Evolutionary conservation across 2,888 invertebrate genomes (phyloP), one percentile per base, ranked within the genome.

Genomic region (Sepioteuthis lessoniana): DNA sequence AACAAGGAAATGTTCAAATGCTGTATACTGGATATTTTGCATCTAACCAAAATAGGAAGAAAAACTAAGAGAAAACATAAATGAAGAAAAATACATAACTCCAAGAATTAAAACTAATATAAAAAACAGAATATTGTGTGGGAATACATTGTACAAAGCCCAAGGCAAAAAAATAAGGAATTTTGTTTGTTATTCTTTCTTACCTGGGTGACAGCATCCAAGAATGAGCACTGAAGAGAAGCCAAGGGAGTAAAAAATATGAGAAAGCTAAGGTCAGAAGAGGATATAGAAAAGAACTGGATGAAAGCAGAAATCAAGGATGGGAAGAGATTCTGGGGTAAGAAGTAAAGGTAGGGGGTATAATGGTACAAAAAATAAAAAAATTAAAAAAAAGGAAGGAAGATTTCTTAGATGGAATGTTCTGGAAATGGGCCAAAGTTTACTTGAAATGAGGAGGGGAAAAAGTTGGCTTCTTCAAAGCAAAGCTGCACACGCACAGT

Each of bases 341-440:
- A 7, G 16, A 76, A 35, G 76, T 4, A 16, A 35, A 13, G 76
- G 76, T n/a, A 76, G n/a, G n/a, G 76, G 76, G 21, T 5, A 25
- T 25, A n/a, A 76, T 76, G 76, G 76, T 76, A 76, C 76, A 76
- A 5, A 3, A 55, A 42, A 42, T 5, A 42, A 42, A 42, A 42
- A 42, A 7, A 7, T 5, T 5, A 42, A 42, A 42, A 42, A 7
- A 19, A 47, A 55, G 25, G 25, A 21, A 55, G 25, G 25, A 55
- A 47, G 47, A 47, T 47, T 55, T 55, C 55, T 55, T 55, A 76
- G 76, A 76, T n/a, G 76, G 76, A 76, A 76, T 76, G n/a, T n/a
- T 76, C n/a, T 76, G 76, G 76, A 76, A 76, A 76, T 76, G 76
- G 76, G 76, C 76, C 76, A 76, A 76, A 76, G n/a, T 13, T n/a